Percentiles rank a stretch among this genome's conserved stretches.
phyloP scores from a whole-genome alignment of 2,113 vertebrate species.

The Riparia riparia region DNA sequence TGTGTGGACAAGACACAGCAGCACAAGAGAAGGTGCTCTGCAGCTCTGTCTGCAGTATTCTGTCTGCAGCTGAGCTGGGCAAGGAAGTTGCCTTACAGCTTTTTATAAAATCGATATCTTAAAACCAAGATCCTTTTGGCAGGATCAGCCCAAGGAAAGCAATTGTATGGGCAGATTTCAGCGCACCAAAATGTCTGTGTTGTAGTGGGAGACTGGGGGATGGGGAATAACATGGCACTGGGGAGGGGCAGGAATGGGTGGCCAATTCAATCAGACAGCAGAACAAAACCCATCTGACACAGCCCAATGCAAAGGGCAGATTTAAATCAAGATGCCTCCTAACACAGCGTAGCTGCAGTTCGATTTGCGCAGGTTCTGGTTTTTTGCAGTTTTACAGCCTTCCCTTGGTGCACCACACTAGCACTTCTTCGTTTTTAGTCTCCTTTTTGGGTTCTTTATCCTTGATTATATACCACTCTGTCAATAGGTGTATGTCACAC shows the following conservation, averaged over 20 bases:
- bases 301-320: background rate
- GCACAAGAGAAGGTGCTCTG: background rate
- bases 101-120: background rate
- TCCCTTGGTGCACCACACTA: background rate
- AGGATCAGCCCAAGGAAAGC: background rate
- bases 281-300: background rate
- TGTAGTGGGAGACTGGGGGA: background rate
- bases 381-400: background rate
- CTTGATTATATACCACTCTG: background rate
- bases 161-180: background rate
- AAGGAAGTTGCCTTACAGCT: background rate
- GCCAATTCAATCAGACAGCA: background rate
- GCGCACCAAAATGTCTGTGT: background rate
- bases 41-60: background rate
- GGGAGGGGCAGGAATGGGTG: background rate
- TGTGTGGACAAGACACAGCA: background rate
- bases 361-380: background rate
- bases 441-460: background rate
- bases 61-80: background rate
- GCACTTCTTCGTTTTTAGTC: background rate
- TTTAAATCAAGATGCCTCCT: background rate
- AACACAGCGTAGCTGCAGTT: background rate
- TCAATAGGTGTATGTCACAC: background rate
- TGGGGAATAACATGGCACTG: background rate
- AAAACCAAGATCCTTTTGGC: background rate